Base-by-base conservation (phyloP, 2,113 vertebrate genomes). In the Recurvirostra avosetta region DNA sequence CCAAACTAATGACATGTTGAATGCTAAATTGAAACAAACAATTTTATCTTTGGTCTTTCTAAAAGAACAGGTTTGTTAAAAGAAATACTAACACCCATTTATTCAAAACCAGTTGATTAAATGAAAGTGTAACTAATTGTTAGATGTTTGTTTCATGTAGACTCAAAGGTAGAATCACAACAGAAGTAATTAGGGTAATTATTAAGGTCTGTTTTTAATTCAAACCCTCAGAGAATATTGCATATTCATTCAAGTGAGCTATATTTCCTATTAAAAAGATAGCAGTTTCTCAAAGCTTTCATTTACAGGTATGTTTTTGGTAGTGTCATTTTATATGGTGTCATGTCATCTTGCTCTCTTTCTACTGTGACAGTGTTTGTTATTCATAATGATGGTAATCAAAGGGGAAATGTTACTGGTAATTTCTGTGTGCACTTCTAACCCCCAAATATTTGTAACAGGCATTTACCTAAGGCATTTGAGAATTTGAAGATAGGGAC, bases 171-270 rank as follows among this genome's bases (percentile, higher is more conserved):
- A 91, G 94, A 97, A 97, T 97, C 96, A 93, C 94, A 97, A 92
- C 97, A 97, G 97, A 97, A 94, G 89, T 97, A 96, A 98, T 97
- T 95, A 96, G 94, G 93, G 96, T 97, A 92, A 97, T 97, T 97
- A 97, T 97, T 97, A 97, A 96, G 86, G 92, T 94, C 95, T 95
- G 96, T 89, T 58, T 97, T 97, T 97, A 97, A 97, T 96, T 97
- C 95, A 67, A 81, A 96, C 87, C 90, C 94, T 93, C 74, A 73
- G 94, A 93, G 89, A 97, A 95, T 88, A 92, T 85, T 96, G 63
- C 80, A 68, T 89, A 71, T 93, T 97, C 92, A 92, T 95, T 96
- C 84, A 79, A 94, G 89, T 86, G 86, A 96, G 67, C 82, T 77
- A 52, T 95, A 81, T 90, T 95, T 97, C 70, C 55, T 61, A 26